These are phyloP conservation scores for Cordilura impudica DNA, from an alignment of 2,888 invertebrate genomes.

Conservation along the genomic window DNA sequence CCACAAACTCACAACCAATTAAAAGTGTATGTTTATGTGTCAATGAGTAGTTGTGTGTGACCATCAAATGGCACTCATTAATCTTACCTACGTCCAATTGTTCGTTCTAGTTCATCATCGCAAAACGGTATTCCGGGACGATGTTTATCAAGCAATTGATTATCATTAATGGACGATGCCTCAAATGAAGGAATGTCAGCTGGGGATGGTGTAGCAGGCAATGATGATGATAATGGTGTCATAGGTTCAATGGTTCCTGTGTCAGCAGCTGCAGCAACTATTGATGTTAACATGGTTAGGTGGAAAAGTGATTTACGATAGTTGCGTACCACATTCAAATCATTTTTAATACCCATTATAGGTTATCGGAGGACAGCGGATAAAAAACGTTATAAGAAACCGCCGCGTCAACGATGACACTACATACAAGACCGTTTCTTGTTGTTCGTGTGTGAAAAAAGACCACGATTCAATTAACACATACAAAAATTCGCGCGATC, in stretches of 20 bases:
- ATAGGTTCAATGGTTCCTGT: slow-evolving; percentile 42
- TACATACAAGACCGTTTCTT: slow-evolving; percentile 30
- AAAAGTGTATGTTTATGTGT: neutral
- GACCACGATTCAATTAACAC: neutral
- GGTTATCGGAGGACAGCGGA: slow-evolving; percentile 1
- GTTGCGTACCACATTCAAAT: slow-evolving; percentile 66
- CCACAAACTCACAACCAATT: slow-evolving; percentile 37
- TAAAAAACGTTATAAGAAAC: neutral
- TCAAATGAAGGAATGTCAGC: slow-evolving; percentile 1
- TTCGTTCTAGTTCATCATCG: slow-evolving; percentile 72
- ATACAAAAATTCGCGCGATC: neutral
- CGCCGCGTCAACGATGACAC: slow-evolving; percentile 1
- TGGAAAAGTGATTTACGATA: slow-evolving; percentile 69
- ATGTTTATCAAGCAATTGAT: slow-evolving; percentile 26
- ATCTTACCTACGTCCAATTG: slow-evolving; percentile 74
- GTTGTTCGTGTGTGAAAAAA: neutral
- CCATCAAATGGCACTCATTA: neutral
- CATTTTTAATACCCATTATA: slow-evolving; percentile 70
- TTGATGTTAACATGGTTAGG: slow-evolving; percentile 71
- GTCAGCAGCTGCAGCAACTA: slow-evolving; percentile 68
- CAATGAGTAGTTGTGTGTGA: neutral
- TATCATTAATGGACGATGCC: neutral
- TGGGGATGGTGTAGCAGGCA: slow-evolving; percentile 24
- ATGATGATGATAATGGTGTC: slow-evolving; percentile 18
- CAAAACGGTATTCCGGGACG: slow-evolving; percentile 71